A percentile compares a stretch with the other conserved stretches of the same genome.
phyloP scores from a whole-genome alignment of 2,797 vertebrate genomes.

The Cryptoprocta ferox region DNA sequence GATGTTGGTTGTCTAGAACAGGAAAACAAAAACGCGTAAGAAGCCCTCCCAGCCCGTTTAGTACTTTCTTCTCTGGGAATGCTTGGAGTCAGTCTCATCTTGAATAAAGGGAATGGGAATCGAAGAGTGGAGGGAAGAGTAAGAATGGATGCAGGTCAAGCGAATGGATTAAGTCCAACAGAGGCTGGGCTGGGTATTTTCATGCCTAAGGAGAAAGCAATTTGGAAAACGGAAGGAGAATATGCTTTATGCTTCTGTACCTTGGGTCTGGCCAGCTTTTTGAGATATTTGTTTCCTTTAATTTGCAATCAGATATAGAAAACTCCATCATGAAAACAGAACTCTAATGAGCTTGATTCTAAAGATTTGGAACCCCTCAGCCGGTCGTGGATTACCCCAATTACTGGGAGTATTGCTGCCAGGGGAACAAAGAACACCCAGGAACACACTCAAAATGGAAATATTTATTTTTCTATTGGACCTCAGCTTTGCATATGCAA shows the following conservation, averaged over 20 bases:
- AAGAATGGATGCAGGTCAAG: neutral
- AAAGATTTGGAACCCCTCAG: neutral
- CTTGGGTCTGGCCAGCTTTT: neutral
- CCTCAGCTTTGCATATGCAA: neutral
- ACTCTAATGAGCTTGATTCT: neutral
- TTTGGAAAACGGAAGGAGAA: neutral
- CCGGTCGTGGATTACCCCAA: neutral
- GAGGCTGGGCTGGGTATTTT: neutral
- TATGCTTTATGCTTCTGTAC: neutral
- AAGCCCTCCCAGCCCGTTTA: neutral
- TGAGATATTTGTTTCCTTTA: neutral
- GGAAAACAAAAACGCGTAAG: neutral
- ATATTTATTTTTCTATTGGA: constrained; percentile 32
- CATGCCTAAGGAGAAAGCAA: neutral
- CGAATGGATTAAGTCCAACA: neutral
- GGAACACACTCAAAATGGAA: neutral
- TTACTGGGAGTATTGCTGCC: constrained; percentile 1
- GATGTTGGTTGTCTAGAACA: neutral
- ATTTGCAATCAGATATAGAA: constrained; percentile 35
- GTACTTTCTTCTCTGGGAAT: constrained; percentile 15
- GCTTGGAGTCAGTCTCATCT: neutral
- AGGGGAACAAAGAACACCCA: neutral
- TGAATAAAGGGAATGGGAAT: neutral
- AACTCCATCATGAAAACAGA: neutral
- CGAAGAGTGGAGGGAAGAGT: neutral